Conservation (phyloP, 2,888 invertebrate species). For the Baronia brevicornis region DNA sequence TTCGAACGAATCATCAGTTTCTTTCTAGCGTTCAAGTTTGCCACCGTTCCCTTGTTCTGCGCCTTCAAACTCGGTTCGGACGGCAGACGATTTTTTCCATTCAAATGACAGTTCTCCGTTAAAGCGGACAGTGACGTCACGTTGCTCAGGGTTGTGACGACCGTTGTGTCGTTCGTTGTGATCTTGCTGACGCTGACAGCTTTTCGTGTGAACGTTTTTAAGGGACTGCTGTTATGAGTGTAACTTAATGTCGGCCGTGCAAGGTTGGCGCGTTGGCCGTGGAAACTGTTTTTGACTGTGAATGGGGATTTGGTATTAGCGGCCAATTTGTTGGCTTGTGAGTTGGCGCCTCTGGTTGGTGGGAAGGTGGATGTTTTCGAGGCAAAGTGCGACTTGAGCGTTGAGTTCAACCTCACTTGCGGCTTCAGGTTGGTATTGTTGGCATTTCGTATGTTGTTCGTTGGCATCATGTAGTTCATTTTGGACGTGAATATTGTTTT, state of each 20-base stretch:
- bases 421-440: slow-evolving; percentile 60
- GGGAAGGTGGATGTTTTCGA: slow-evolving; percentile 66
- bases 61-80: slow-evolving; percentile 58
- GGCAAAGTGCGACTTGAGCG: slow-evolving; percentile 52
- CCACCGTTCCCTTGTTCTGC: slow-evolving; percentile 34
- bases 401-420: slow-evolving; percentile 43
- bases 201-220: slow-evolving; percentile 61
- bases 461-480: slow-evolving; percentile 65
- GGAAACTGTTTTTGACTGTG: slow-evolving; percentile 55
- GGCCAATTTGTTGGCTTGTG: slow-evolving; percentile 43
- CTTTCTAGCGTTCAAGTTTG: slow-evolving; percentile 46
- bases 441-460: slow-evolving; percentile 59
- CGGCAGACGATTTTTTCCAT: slow-evolving; percentile 59
- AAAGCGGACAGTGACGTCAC: slow-evolving; percentile 61
- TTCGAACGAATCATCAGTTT: slow-evolving; percentile 61
- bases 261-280: slow-evolving; percentile 62
- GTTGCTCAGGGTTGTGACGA: slow-evolving; percentile 40
- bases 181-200: slow-evolving; percentile 39
- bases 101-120: slow-evolving; percentile 65
- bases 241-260: slow-evolving; percentile 52
- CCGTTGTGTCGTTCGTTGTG: slow-evolving; percentile 36
- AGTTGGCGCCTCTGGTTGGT: slow-evolving; percentile 63
- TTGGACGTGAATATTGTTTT: slow-evolving; percentile 60
- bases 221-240: slow-evolving; percentile 50
- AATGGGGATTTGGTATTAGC: slow-evolving; percentile 45